Conservation (phyloP, 1,140 invertebrate species). For the Bombus superbus region DNA sequence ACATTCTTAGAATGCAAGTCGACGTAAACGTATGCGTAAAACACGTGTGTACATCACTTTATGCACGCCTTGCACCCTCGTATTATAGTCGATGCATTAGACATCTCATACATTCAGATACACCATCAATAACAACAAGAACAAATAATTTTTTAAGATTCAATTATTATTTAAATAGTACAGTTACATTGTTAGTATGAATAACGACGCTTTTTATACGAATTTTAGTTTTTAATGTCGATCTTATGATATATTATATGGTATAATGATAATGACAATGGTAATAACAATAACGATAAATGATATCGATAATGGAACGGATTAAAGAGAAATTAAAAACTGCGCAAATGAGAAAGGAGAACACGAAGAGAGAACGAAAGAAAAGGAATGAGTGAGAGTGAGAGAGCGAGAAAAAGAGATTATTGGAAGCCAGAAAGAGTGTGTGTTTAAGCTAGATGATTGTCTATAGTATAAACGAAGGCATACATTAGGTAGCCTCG, state of each 20-base stretch:
- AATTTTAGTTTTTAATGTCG: constrained; percentile 82
- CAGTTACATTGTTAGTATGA: constrained; percentile 78
- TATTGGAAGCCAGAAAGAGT: constrained; percentile 41
- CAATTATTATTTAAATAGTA: constrained; percentile 79
- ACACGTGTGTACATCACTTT: constrained; percentile 31
- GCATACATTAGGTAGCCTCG: constrained; percentile 78
- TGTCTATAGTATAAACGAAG: constrained; percentile 81
- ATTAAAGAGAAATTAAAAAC: constrained; percentile 67
- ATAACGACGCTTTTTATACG: constrained; percentile 83
- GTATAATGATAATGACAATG: constrained; percentile 75
- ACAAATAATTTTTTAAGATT: constrained; percentile 79
- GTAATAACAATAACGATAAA: constrained; percentile 70
- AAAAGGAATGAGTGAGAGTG: constrained; percentile 39
- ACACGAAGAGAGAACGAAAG: constrained; percentile 55
- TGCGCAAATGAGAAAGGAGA: constrained; percentile 56
- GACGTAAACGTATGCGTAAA: constrained; percentile 20
- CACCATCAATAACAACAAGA: constrained; percentile 62
- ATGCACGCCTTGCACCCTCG: constrained; percentile 63
- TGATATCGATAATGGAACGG: constrained; percentile 71
- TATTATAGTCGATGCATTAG: constrained; percentile 65
- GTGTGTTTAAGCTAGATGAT: constrained; percentile 74
- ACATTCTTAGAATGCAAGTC: constrained; percentile 46
- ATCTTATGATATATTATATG: constrained; percentile 77
- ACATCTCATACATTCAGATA: constrained; percentile 67
- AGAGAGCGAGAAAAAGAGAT: constrained; percentile 49